Evolutionary conservation across 2,888 invertebrate genomes (phyloP).

Genomic region (Dromius quadrimaculatus): DNA sequence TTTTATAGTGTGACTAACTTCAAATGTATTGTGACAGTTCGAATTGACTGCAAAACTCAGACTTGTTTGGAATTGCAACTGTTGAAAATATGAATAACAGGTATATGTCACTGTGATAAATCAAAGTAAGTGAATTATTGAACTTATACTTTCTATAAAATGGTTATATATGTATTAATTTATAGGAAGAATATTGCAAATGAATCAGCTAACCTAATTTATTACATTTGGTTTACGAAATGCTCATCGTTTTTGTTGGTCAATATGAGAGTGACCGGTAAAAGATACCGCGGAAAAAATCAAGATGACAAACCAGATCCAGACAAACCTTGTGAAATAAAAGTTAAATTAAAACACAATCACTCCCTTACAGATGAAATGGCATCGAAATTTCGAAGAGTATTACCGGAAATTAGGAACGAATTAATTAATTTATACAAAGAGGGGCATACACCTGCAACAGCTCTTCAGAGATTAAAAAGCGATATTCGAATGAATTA

Average conservation of each 20-base stretch:
- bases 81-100: too few species aligned
- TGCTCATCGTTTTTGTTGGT: slow-evolving; percentile 50
- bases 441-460: slow-evolving; percentile 49
- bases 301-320: slow-evolving; percentile 39
- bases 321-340: slow-evolving; percentile 49
- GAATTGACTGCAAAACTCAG: too few species aligned
- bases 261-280: slow-evolving; percentile 31
- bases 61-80: too few species aligned
- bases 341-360: slow-evolving; percentile 43
- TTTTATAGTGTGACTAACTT: too few species aligned
- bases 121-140: too few species aligned
- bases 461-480: slow-evolving; percentile 50
- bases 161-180: too few species aligned
- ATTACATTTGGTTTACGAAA: too few species aligned
- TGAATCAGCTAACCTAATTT: too few species aligned
- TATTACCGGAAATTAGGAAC: slow-evolving; percentile 38
- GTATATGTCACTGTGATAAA: too few species aligned
- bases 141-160: too few species aligned
- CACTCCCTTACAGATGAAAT: slow-evolving; percentile 17
- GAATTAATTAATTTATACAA: slow-evolving; percentile 47
- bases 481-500: slow-evolving; percentile 46
- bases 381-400: slow-evolving; percentile 42
- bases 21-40: too few species aligned
- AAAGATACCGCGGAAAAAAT: slow-evolving; percentile 37
- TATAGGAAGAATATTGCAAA: too few species aligned